Conservation (phyloP, 2,113 vertebrate species). For the Otolemur garnettii region DNA sequence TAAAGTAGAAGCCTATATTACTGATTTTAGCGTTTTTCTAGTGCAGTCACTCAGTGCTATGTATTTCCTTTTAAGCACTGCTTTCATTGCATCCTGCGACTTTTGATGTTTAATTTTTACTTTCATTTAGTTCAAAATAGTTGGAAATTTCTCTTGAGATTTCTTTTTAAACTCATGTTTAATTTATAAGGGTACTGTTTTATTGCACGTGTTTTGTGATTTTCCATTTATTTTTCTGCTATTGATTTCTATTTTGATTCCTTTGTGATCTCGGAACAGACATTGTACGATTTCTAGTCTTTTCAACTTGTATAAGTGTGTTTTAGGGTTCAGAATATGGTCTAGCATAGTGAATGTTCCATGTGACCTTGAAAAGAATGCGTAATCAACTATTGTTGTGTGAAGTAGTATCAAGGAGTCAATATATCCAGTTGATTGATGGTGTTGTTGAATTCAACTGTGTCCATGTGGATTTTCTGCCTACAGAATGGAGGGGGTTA, state of each 20-base stretch:
- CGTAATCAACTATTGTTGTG: background rate
- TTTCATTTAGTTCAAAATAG: background rate
- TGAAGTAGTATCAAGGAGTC: background rate
- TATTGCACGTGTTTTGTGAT: background rate
- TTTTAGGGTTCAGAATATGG: background rate
- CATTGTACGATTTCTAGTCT: background rate
- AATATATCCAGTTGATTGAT: background rate
- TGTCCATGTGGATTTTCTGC: background rate
- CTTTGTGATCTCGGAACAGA: background rate
- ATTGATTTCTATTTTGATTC: conserved; percentile 17
- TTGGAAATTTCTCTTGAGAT: background rate
- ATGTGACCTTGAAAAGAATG: background rate
- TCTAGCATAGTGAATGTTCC: background rate
- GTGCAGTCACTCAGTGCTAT: background rate
- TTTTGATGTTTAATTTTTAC: background rate
- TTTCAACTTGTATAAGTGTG: background rate
- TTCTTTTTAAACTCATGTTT: background rate
- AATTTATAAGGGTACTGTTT: background rate
- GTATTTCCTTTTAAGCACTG: background rate
- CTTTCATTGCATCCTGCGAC: background rate
- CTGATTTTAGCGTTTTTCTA: background rate
- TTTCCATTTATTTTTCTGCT: background rate
- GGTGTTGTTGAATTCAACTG: background rate
- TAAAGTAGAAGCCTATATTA: background rate
- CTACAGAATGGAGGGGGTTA: background rate